A percentile compares a stretch with the other conserved stretches of the same genome.
Conservation (phyloP, 2,888 invertebrate species). For the Oxycera nigricornis region DNA sequence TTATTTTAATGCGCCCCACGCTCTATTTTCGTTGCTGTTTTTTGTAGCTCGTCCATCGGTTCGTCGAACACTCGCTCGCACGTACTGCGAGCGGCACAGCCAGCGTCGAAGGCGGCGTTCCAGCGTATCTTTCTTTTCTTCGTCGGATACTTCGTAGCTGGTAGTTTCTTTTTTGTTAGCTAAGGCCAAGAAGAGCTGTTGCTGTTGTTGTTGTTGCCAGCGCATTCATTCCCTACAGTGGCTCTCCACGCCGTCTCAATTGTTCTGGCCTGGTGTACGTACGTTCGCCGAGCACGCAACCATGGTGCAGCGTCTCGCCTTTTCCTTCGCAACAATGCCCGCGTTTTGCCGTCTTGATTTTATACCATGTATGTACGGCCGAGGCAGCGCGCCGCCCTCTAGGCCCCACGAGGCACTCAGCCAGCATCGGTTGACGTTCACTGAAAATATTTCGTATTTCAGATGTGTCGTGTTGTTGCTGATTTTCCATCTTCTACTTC, state of each 20-base stretch:
- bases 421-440: not conserved
- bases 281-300: not conserved
- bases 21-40: slow-evolving; percentile 42
- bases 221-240: not conserved
- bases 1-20: slow-evolving; percentile 47
- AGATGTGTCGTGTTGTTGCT: slow-evolving; percentile 12
- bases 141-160: not conserved
- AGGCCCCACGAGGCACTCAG: slow-evolving; percentile 8
- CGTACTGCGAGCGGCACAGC: not conserved
- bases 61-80: slow-evolving; percentile 8
- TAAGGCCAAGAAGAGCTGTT: not conserved
- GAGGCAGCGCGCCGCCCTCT: not conserved
- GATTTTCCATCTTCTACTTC: not conserved
- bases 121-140: slow-evolving; percentile 29
- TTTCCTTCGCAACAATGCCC: not conserved
- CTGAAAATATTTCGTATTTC: slow-evolving; percentile 30
- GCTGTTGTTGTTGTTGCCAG: slow-evolving; percentile 6
- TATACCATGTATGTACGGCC: not conserved
- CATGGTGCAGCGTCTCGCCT: not conserved
- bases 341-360: not conserved
- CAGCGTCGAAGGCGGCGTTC: slow-evolving; percentile 19
- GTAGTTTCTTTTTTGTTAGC: slow-evolving; percentile 11
- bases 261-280: not conserved
- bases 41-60: not conserved
- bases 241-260: not conserved